Percentiles rank a stretch among this genome's conserved stretches.
These are phyloP conservation scores for Tuta absoluta DNA, from an alignment of 2,888 invertebrate species.

Conservation along the genomic window DNA sequence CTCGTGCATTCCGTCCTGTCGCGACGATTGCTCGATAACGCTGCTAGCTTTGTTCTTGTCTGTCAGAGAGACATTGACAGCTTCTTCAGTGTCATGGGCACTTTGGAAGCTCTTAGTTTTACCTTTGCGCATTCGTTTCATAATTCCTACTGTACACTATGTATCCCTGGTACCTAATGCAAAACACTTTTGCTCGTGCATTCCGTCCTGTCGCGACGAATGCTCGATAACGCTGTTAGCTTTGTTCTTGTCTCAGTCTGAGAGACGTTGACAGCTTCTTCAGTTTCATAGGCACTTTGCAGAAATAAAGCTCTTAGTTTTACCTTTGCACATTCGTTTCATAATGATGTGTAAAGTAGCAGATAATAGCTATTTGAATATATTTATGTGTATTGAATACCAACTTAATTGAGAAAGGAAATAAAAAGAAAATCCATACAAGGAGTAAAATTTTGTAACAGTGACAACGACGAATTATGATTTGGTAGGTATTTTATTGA, in stretches of 20 bases:
- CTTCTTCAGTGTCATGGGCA: not conserved
- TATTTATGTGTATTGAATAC: too few species aligned
- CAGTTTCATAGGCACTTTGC: slow-evolving; percentile 1
- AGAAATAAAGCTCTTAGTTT: too few species aligned
- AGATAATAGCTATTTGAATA: too few species aligned
- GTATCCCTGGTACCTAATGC: slow-evolving; percentile 41
- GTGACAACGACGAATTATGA: too few species aligned
- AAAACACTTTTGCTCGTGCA: slow-evolving; percentile 45
- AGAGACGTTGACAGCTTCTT: slow-evolving; percentile 20
- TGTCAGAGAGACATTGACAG: slow-evolving; percentile 7
- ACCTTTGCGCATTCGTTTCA: not conserved
- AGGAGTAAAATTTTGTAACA: too few species aligned
- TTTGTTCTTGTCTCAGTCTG: slow-evolving; percentile 41
- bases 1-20: slow-evolving; percentile 53
- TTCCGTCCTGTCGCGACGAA: slow-evolving; percentile 53
- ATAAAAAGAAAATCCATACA: too few species aligned
- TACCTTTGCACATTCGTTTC: not conserved
- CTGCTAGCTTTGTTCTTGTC: too few species aligned
- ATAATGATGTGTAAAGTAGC: too few species aligned
- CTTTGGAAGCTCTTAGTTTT: not conserved
- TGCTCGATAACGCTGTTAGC: slow-evolving; percentile 51
- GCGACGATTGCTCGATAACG: too few species aligned
- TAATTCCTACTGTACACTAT: slow-evolving; percentile 27
- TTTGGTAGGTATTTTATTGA: too few species aligned
- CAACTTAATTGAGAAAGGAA: too few species aligned